Percentiles rank a stretch among this genome's conserved stretches.
Conservation (phyloP, 2,113 vertebrate species). For the Nothobranchius kuhntae region DNA sequence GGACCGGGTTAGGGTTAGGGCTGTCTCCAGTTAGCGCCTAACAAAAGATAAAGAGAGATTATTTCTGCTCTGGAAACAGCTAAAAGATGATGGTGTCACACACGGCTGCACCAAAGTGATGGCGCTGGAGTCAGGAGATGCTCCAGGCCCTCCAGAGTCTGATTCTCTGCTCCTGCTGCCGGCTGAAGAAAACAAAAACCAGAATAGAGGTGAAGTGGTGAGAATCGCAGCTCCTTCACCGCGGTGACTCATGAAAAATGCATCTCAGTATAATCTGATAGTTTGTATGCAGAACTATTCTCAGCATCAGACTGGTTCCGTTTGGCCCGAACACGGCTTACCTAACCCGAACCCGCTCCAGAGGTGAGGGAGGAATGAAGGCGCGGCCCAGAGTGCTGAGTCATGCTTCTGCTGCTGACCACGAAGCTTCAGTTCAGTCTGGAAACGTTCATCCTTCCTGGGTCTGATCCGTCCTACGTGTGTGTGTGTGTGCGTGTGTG, state of each 20-base stretch:
- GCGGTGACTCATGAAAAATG: constrained; percentile 58
- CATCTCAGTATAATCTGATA: constrained; percentile 41
- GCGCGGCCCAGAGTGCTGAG: too few relatives aligned
- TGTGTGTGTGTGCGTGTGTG: too few relatives aligned
- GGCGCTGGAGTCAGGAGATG: too few relatives aligned
- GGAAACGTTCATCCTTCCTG: too few relatives aligned
- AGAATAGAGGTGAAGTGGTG: constrained; percentile 4
- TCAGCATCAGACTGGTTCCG: constrained; percentile 15
- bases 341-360: background rate
- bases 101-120: constrained; percentile 26
- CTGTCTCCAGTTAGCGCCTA: constrained; percentile 71
- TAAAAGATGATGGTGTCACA: constrained; percentile 46
- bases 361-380: background rate
- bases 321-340: background rate
- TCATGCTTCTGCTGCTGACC: too few relatives aligned
- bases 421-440: too few relatives aligned
- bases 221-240: constrained; percentile 44
- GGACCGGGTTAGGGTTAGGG: constrained; percentile 16
- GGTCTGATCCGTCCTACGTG: too few relatives aligned
- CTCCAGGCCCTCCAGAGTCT: constrained; percentile 20
- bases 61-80: too few relatives aligned
- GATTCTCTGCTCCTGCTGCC: constrained; percentile 36
- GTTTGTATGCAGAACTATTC: constrained; percentile 53
- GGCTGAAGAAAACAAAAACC: constrained; percentile 12
- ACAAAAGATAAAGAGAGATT: constrained; percentile 59